Conservation (phyloP, 2,797 vertebrate species). For the Halcyon leucocephala region DNA sequence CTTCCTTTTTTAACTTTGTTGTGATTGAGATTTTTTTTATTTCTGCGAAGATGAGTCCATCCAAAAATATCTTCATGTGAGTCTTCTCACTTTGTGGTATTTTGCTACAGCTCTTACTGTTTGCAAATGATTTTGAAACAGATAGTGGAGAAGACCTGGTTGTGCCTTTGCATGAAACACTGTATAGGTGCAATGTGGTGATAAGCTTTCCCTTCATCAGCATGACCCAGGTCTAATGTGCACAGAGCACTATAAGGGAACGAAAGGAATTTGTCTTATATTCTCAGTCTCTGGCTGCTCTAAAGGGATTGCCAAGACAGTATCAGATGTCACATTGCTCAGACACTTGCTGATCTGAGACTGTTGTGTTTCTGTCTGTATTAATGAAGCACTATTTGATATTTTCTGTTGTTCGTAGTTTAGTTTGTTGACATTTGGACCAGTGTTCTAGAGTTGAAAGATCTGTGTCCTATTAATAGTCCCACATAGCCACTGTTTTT, state of each 20-base stretch:
- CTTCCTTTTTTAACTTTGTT: not conserved
- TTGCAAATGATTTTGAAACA: not conserved
- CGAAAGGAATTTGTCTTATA: not conserved
- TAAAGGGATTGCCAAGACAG: not conserved
- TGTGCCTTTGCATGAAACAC: not conserved
- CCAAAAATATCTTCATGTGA: not conserved
- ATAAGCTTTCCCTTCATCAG: not conserved
- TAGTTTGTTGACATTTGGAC: not conserved
- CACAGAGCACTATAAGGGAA: not conserved
- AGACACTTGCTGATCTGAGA: not conserved
- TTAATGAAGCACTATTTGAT: not conserved
- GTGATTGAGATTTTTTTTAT: not conserved
- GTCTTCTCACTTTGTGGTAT: not conserved
- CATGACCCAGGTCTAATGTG: not conserved
- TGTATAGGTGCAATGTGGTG: not conserved
- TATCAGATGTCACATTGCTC: not conserved
- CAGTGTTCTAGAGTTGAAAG: not conserved
- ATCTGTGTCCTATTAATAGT: not conserved
- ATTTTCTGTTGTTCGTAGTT: not conserved
- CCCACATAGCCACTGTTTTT: not conserved
- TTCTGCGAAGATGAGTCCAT: not conserved
- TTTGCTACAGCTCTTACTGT: not conserved
- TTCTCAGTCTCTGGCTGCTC: not conserved
- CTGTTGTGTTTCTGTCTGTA: not conserved
- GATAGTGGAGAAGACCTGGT: not conserved